A percentile compares a stretch with the other conserved stretches of the same genome.
phyloP scores from a whole-genome alignment of 2,797 vertebrate species.

The Cottoperca gobio region DNA sequence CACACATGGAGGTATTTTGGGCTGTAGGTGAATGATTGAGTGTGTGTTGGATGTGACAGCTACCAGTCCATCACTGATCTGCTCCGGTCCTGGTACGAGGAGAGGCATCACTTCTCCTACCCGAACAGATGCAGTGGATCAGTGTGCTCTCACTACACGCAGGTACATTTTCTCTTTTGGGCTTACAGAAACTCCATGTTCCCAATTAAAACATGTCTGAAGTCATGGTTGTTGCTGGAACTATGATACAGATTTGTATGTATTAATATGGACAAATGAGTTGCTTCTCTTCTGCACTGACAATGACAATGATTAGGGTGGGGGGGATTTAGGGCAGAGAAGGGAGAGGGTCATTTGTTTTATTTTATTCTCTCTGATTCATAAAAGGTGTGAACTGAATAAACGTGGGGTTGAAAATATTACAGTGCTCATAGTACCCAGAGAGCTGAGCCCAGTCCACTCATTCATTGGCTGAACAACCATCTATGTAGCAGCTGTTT shows the following conservation, averaged over 20 bases:
- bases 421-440: not conserved
- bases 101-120: conserved; percentile 88
- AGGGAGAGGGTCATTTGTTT: not conserved
- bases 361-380: not conserved
- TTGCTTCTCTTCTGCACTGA: not conserved
- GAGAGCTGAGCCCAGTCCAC: not conserved
- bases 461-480: not conserved
- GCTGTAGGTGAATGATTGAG: not conserved
- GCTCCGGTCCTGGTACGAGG: conserved; percentile 88
- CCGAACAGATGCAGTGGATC: conserved; percentile 87
- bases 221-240: not conserved
- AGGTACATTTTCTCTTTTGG: conserved; percentile 78
- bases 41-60: conserved; percentile 70
- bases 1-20: not conserved
- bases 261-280: not conserved
- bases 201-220: not conserved
- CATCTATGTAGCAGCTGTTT: not conserved
- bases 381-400: not conserved
- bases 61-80: conserved; percentile 87
- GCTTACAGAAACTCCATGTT: not conserved
- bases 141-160: conserved; percentile 92
- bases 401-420: not conserved
- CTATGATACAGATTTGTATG: too few species aligned
- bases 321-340: not conserved
- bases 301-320: not conserved